These are phyloP conservation scores for Cacatua alba DNA, from an alignment of 2,113 vertebrate genomes.

Conservation along the genomic window DNA sequence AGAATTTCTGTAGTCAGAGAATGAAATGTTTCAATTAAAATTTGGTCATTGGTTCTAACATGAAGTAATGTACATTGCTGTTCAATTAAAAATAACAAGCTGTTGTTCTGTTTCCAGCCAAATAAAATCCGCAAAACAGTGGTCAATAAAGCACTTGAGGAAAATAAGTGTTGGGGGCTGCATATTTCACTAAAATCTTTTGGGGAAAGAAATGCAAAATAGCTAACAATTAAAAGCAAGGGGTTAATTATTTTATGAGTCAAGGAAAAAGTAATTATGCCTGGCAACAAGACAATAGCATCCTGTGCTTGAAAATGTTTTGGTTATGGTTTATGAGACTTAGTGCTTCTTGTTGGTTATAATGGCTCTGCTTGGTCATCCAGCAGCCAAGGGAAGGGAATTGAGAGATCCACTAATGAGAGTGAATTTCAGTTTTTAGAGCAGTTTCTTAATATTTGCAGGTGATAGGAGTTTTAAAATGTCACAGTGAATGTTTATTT, in stretches of 20 bases:
- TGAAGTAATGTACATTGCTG: constrained; percentile 8
- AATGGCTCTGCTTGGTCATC: not conserved
- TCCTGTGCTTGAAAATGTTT: not conserved
- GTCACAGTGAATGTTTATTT: not conserved
- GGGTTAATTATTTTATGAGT: constrained; percentile 28
- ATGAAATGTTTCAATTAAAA: constrained; percentile 48
- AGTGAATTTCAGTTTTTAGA: not conserved
- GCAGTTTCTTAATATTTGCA: not conserved
- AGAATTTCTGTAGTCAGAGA: constrained; percentile 42
- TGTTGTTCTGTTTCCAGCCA: constrained; percentile 18
- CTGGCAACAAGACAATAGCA: not conserved
- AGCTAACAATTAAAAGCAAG: constrained; percentile 1
- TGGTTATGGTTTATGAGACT: not conserved
- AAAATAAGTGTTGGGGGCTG: constrained; percentile 41
- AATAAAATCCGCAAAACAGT: constrained; percentile 20
- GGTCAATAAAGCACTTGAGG: constrained; percentile 46
- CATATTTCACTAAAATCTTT: not conserved
- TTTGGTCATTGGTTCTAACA: constrained; percentile 55
- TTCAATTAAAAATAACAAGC: constrained; percentile 73
- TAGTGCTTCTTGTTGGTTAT: not conserved
- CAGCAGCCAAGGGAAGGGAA: not conserved
- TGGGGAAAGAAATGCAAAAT: constrained; percentile 6
- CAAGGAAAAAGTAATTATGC: not conserved
- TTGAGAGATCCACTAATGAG: not conserved
- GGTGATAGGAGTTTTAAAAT: not conserved